These are phyloP conservation scores for Stenotaenia linearis DNA, from an alignment of 2,888 invertebrate species.

Conservation along the genomic window DNA sequence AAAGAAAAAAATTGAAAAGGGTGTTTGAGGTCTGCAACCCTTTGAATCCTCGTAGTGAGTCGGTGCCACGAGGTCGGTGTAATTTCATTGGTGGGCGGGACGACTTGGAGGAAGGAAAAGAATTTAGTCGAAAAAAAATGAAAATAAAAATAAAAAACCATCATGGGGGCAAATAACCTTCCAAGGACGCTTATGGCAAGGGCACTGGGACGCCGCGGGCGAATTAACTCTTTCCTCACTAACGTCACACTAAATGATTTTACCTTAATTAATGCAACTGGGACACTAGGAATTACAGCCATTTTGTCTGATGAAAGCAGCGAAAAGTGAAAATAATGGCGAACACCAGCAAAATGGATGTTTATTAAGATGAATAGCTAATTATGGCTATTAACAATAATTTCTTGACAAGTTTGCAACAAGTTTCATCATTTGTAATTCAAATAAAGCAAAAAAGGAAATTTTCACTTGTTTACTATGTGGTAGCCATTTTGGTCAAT, in stretches of 20 bases:
- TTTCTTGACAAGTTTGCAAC: not conserved
- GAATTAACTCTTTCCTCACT: conserved; percentile 6
- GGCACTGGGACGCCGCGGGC: not conserved
- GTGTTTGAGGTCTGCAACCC: conserved; percentile 9
- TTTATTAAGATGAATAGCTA: not conserved
- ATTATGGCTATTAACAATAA: not conserved
- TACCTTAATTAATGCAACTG: not conserved
- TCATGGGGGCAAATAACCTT: conserved; percentile 1
- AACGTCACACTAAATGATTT: not conserved
- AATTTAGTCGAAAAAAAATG: not conserved
- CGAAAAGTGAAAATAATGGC: too few relatives aligned
- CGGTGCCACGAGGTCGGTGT: conserved; percentile 9
- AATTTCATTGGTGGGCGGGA: conserved; percentile 9
- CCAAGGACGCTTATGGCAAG: not conserved
- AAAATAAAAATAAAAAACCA: not conserved
- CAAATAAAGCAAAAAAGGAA: not conserved
- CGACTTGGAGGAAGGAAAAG: not conserved
- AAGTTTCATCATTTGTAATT: not conserved
- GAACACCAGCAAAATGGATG: too few relatives aligned
- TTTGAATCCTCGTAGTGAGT: not conserved
- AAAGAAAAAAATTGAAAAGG: not conserved
- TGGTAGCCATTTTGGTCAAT: not conserved
- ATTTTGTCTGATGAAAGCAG: not conserved
- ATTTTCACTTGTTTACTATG: not conserved
- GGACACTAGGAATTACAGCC: not conserved